Base-by-base conservation (phyloP, 2,888 invertebrate species). In the Brachyptera risi region DNA sequence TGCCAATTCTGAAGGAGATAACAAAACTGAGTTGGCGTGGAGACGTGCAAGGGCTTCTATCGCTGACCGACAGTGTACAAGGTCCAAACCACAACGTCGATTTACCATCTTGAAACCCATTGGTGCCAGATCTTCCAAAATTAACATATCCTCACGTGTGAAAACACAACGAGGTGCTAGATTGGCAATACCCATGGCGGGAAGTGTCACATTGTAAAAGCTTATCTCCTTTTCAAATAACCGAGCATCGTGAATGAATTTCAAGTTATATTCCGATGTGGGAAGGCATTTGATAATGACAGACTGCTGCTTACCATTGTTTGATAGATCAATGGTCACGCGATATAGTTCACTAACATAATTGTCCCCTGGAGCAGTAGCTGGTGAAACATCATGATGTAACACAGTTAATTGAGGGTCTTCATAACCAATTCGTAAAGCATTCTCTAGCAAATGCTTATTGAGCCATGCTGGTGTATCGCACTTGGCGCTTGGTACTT, bases 21-120 rank as follows among this genome's bases (percentile, higher is more conserved):
- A 58, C 4, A 64, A 62, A 15, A 71, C 51, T 0, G 71, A 69
- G 3, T 63, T 60, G 1, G 71, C 71, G 59, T 73, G 73, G 37
- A 73, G 59, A 15, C 63, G 58, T 3, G 71, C 72, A 24, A 72
- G 60, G 19, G 65, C 69, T 65, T 71, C 40, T 0, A 71, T 26
- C 19, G 67, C 66, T 1, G 68, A 66, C 3, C 59, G 26, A 58
- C 68, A 68, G 60, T 72, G 71, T 1, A 68, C 59, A 1, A 69
- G 58, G 42, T 71, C 69, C 1, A 71, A 66, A 11, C 71, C 63
- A 9, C 68, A 57, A 5, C 61, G 63, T 47, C 69, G 65, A 3
- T 68, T 66, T 57, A 64, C 60, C 24, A 69, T 63, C n/a, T 31
- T 54, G 59, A 69, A 72, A 35, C 69, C 68, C 2, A 58, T 7